These are phyloP conservation scores for Caenorhabditis wallacei DNA, from an alignment of 2,888 invertebrate genomes.

Conservation along the genomic window DNA sequence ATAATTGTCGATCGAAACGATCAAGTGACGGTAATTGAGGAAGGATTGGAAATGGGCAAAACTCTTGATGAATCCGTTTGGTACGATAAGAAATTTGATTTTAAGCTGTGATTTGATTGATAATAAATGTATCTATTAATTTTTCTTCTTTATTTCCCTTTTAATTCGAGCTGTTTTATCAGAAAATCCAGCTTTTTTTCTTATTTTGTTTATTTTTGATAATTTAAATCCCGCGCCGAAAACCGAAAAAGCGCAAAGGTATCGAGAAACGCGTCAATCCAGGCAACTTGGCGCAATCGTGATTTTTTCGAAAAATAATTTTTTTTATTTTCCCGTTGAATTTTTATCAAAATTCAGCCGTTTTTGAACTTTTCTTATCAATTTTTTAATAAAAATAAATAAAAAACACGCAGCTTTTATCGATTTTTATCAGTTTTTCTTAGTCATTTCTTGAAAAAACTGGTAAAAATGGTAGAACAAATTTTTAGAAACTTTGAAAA, in stretches of 20 bases:
- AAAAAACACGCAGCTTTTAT: not conserved
- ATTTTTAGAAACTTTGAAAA: not conserved
- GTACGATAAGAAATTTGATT: constrained; percentile 37
- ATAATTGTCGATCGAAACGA: constrained; percentile 71
- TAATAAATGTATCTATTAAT: not conserved
- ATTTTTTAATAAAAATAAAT: not conserved
- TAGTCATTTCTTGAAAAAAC: too few relatives aligned
- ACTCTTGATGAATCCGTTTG: constrained; percentile 43
- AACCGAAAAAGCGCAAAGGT: not conserved
- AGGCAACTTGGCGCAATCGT: not conserved
- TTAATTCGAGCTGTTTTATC: not conserved
- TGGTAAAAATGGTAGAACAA: too few relatives aligned
- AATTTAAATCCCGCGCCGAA: constrained; percentile 3
- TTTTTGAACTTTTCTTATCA: not conserved
- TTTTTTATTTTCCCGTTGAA: not conserved
- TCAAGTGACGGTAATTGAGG: constrained; percentile 63
- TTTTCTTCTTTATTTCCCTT: not conserved
- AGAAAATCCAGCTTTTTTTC: constrained; percentile 2
- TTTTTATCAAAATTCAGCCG: not conserved
- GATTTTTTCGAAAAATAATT: constrained; percentile 32
- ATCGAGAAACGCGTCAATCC: constrained; percentile 27
- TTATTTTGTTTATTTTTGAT: not conserved
- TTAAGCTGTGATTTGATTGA: constrained; percentile 20
- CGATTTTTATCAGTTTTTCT: not conserved
- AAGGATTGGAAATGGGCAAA: constrained; percentile 35